Evolutionary conservation across 2,888 invertebrate species (phyloP), one percentile per base, ranked within the genome.

Genomic region (Stenchaetothrips biformis): DNA sequence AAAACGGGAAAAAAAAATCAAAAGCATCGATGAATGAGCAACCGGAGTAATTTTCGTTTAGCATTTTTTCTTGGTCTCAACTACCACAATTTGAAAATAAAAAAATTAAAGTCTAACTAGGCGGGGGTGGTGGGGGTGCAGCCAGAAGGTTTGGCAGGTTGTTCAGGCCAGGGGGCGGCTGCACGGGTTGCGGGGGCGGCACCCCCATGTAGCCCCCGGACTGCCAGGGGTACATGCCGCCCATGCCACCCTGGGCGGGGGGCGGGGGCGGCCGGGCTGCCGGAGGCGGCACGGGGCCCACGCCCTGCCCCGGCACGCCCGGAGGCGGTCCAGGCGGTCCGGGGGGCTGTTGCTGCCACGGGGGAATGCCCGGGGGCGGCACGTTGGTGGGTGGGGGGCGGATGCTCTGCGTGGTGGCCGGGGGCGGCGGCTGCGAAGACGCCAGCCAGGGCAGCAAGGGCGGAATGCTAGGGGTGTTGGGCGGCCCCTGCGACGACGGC

Each of bases 51-150:
- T 2, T 37, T 37, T 37, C 53, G 18, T 18, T 18, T 9, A 8
- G 13, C 53, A 4, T 53, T 53, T 6, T 6, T 13, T 53, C 53
- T 53, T 53, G 16, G 53, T 13, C 53, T 13, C 53, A 53, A 11
- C 13, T 53, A 18, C 13, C 53, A 53, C 18, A 53, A 4, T 8
- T 53, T 53, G 53, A 53, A 53, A 13, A 53, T 53, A 53, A 53
- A 4, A 53, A 53, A 53, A 53, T 53, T 11, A 53, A 4, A 53
- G 53, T 53, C 11, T 74, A 74, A 74, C 67, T 74, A n/a, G 90
- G 90, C 0, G 92, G 92, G 4, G 93, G 92, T 18, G 92, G 92
- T 7, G 92, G 92, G 4, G 92, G 93, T 48, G 92, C 92, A 78
- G 91, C 89, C 78, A 91, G 85, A 79, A 92, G 85, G 78, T 87